Evolutionary conservation across 2,113 vertebrate species (phyloP).

Genomic region (Oriolus oriolus): DNA sequence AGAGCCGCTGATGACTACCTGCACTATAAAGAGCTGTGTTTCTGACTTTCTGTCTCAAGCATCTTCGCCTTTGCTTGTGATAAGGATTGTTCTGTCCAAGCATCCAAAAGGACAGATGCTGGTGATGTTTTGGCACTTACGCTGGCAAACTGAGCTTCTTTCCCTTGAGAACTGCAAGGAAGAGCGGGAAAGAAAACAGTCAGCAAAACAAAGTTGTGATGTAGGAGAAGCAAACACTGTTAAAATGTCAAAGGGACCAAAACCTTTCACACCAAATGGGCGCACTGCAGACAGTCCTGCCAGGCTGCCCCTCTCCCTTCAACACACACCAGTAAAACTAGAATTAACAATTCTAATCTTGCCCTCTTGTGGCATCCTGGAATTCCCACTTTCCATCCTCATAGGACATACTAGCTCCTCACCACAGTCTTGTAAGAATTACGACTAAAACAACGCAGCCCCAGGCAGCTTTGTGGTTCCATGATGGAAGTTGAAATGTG

Average conservation of each 20-base stretch:
- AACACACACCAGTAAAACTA: not conserved
- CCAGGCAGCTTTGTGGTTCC: not conserved
- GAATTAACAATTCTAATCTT: not conserved
- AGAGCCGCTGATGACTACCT: slow-evolving; percentile 72
- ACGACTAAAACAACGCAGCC: not conserved
- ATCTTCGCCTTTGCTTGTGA: slow-evolving; percentile 81
- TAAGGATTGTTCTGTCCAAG: slow-evolving; percentile 78
- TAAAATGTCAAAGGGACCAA: not conserved
- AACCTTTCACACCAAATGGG: not conserved
- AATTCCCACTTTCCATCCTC: not conserved
- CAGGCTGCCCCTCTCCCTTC: not conserved
- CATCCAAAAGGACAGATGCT: slow-evolving; percentile 80
- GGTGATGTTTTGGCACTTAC: slow-evolving; percentile 87
- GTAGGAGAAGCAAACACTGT: not conserved
- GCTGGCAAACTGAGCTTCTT: slow-evolving; percentile 99
- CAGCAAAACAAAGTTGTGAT: not conserved
- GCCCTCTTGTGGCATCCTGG: not conserved
- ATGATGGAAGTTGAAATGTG: not conserved
- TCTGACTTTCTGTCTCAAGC: slow-evolving; percentile 87
- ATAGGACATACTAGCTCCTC: rapidly evolving
- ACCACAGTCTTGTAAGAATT: not conserved
- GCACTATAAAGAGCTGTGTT: slow-evolving; percentile 75
- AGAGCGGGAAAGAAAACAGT: not conserved
- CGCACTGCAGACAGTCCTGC: not conserved
- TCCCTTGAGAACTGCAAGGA: slow-evolving; percentile 90